Evolutionary conservation across 2,113 vertebrate species (phyloP), one percentile per base, ranked within the genome.

Genomic region (Rhea pennata): DNA sequence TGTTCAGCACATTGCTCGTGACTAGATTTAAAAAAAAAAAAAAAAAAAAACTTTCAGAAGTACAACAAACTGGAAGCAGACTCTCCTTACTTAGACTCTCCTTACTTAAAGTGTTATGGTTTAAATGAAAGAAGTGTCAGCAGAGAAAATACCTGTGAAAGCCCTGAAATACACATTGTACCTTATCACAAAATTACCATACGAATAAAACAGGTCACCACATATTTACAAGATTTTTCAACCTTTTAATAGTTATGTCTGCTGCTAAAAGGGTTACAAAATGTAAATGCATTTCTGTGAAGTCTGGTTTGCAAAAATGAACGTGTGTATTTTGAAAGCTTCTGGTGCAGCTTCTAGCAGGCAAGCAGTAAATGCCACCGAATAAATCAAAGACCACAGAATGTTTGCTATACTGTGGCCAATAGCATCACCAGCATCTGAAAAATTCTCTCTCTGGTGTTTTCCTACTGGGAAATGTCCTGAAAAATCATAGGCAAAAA

Each of bases 291-390:
- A 50, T 58, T 65, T 44, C 69, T 59, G 2, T 84, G 90, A 95
- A 95, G 91, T 76, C 53, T 86, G 61, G 10, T 92, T 95, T 65
- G 84, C 74, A 84, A 75, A 92, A 91, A 96, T 56, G 88, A 90
- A 92, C 94, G 36, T 66, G 5, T 9, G 10, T n/a, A 42, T 88
- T 96, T 80, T 93, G 87, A 84, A 90, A 94, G 42, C 36, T 9
- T 84, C 46, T 71, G 31, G 44, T 76, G 59, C n/a, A 72, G 12
- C 36, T 91, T 72, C 59, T 83, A 19, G 46, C 50, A 91, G 66
- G 84, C 54, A 88, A 67, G 53, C 65, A 76, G 78, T 70, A 96
- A 92, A 87, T 15, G 6, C 26, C 69, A 84, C 22, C 15, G 36
- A 33, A 22, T 61, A 95, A 93, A 90, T 74, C 62, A 79, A 23